Percentiles rank a stretch among this genome's conserved stretches.
Evolutionary conservation across 2,797 vertebrate species (phyloP).

Genomic region (Heteromormyrus szaboi): DNA sequence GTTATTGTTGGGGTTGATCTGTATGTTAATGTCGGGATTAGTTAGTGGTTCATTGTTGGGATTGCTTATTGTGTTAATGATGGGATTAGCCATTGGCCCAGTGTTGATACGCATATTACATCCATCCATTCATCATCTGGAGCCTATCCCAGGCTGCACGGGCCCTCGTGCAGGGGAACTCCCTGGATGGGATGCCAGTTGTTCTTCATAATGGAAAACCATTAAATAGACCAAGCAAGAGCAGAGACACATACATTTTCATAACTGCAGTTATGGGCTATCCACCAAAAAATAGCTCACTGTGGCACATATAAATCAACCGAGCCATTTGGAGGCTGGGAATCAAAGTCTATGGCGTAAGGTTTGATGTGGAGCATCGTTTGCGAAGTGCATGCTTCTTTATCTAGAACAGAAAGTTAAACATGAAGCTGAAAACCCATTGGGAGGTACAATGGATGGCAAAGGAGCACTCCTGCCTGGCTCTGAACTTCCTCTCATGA

Average conservation of each 20-base stretch:
- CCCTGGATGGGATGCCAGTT: not conserved
- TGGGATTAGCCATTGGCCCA: not conserved
- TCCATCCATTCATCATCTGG: not conserved
- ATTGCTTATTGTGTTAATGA: not conserved
- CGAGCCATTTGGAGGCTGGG: not conserved
- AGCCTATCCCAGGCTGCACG: not conserved
- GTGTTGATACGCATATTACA: not conserved
- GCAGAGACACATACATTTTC: not conserved
- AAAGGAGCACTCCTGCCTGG: slow-evolving; percentile 4
- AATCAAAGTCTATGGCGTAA: not conserved
- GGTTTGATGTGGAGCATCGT: not conserved
- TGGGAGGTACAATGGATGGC: not conserved
- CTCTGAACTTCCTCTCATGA: slow-evolving; percentile 29
- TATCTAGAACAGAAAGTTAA: not conserved
- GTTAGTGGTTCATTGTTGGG: not conserved
- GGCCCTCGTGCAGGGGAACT: not conserved
- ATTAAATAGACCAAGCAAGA: not conserved
- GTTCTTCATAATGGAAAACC: not conserved
- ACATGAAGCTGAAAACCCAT: not conserved
- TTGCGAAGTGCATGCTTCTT: not conserved
- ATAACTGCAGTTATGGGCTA: not conserved
- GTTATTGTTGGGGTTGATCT: not conserved
- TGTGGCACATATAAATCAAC: not conserved
- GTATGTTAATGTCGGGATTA: not conserved
- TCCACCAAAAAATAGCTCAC: not conserved